Evolutionary conservation across 2,888 invertebrate species (phyloP).

Genomic region (Diplolepis rosae): DNA sequence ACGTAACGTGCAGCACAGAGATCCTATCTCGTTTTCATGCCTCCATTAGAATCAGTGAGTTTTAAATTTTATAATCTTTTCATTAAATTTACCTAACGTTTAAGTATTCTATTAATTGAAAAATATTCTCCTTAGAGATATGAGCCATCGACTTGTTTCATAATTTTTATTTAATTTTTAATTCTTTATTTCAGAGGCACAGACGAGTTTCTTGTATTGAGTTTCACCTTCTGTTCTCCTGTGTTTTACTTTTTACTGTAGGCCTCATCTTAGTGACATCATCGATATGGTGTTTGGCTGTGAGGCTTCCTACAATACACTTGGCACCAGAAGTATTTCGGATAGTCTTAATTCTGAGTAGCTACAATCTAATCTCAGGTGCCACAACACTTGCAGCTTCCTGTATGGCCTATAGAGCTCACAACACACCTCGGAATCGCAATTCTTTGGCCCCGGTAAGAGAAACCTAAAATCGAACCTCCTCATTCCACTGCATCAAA

Average conservation of each 20-base stretch:
- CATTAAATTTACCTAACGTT: too few relatives aligned
- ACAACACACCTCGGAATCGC: slow-evolving; percentile 44
- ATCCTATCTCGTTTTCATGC: neutral
- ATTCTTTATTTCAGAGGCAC: neutral
- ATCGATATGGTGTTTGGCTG: slow-evolving; percentile 43
- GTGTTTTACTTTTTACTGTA: slow-evolving; percentile 5
- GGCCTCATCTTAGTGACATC: slow-evolving; percentile 27
- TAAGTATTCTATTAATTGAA: too few relatives aligned
- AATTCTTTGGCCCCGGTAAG: slow-evolving; percentile 33
- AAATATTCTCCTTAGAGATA: too few relatives aligned
- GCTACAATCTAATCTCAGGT: slow-evolving; percentile 46
- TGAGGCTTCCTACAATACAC: slow-evolving; percentile 52
- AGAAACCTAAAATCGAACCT: slow-evolving; percentile 32
- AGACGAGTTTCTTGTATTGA: neutral
- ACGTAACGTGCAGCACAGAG: neutral
- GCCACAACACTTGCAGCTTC: slow-evolving; percentile 52
- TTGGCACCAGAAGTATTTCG: slow-evolving; percentile 44
- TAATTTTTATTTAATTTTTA: neutral
- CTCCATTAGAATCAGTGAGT: neutral
- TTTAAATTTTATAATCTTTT: too few relatives aligned
- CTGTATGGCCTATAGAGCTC: slow-evolving; percentile 51
- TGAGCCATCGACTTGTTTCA: too few relatives aligned
- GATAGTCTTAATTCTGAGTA: slow-evolving; percentile 50
- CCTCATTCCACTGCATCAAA: slow-evolving; percentile 7
- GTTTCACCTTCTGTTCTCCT: neutral